Evolutionary conservation across 1,140 invertebrate genomes (phyloP), one percentile per base, ranked within the genome.

Genomic region (Meteorus sp.): DNA sequence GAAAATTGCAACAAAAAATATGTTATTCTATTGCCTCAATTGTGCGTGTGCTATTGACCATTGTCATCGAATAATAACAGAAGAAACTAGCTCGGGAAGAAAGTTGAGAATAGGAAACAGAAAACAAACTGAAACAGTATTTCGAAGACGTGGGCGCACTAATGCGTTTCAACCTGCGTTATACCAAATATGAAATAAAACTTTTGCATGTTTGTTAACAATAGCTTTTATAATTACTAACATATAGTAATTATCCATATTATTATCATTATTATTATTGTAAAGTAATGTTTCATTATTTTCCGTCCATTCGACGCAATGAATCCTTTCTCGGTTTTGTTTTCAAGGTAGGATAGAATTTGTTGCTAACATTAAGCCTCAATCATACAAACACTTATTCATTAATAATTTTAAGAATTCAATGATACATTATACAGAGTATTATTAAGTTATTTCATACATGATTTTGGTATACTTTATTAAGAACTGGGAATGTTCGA

Each of bases 1-100:
- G 61, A 62, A 22, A 62, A 59, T 50, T 52, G 47, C 56, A n/a
- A n/a, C n/a, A n/a, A n/a, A n/a, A 56, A 58, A 59, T 59, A 62
- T 62, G 59, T 62, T 62, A 62, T 59, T 33, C 33, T 44, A 50
- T 53, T 41, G 22, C 35, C 31, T 50, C 41, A 50, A 58, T 8
- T 37, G 13, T 35, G 41, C 53, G 48, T 6, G 11, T 33, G 15
- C 13, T 39, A n/a, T 39, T 39, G 15, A n/a, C 35, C 35, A 39
- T 39, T 13, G 15, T 15, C 35, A 8, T 8, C 35, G 45, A 60
- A 47, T 43, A 64, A 56, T 53, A 54, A 62, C 53, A 11, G 29
- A 29, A 19, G 29, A 50, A 45, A 45, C 25, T 17, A 45, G 22
- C 17, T 45, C n/a, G n/a, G 23, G 47, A 31, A 33, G 6, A 25